Conservation (phyloP, 2,113 vertebrate species). For the Urocitellus parryii region DNA sequence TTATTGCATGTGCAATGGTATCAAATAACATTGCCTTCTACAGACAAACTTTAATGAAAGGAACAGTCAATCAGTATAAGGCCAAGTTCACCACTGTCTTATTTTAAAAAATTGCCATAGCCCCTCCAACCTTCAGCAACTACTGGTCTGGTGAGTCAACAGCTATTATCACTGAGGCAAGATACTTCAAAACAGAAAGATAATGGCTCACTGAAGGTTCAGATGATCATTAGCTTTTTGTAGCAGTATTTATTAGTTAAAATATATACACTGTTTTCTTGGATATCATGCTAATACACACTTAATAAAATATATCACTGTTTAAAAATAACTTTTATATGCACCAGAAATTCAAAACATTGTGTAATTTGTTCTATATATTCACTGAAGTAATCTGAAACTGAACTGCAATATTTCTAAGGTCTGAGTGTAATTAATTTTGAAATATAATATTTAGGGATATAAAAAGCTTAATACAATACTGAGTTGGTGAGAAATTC, state of each 20-base stretch:
- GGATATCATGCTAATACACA: not conserved
- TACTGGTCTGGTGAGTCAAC: not conserved
- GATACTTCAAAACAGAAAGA: not conserved
- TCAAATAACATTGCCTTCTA: not conserved
- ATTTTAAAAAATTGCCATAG: not conserved
- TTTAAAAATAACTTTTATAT: not conserved
- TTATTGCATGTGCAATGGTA: not conserved
- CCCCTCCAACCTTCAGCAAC: not conserved
- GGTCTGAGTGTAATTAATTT: not conserved
- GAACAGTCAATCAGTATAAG: not conserved
- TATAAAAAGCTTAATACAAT: not conserved
- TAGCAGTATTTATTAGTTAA: not conserved
- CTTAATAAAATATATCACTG: not conserved
- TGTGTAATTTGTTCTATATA: not conserved
- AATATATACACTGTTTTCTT: not conserved
- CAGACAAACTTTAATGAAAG: not conserved
- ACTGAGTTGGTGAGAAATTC: not conserved
- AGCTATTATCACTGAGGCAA: not conserved
- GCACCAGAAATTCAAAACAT: not conserved
- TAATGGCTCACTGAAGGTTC: not conserved
- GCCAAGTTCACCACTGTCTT: not conserved
- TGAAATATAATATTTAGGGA: conserved; percentile 3
- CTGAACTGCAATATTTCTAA: not conserved
- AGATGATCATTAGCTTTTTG: too few relatives aligned
- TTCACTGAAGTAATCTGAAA: not conserved